Evolutionary conservation across 2,888 invertebrate genomes (phyloP), one percentile per base, ranked within the genome.

Genomic region (Drosophila nigritarsus): DNA sequence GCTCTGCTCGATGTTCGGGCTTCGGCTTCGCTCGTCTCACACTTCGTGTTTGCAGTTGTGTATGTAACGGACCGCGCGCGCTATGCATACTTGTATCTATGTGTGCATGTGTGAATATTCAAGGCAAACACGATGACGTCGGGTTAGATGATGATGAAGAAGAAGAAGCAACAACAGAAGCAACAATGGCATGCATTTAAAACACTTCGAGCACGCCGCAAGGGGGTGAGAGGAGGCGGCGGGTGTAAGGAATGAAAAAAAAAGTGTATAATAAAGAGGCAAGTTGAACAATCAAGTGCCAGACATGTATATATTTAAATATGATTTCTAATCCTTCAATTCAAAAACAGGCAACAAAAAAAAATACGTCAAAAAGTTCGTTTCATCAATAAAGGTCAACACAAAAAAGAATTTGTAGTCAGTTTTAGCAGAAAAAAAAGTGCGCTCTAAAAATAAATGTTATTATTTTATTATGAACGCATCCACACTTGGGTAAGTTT

Each of bases 41-140:
- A 40, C 62, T 61, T 81, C 74, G 66, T 65, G 64, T 66, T 73
- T 74, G 69, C 66, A 63, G 67, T 65, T 74, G 73, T 73, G 64
- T 78, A 60, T 83, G 74, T 74, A 72, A 75, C 73, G 68, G 68
- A 78, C 71, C 65, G 70, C 66, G 55, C 65, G 70, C 65, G 55
- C 65, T 70, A 74, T 60, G 78, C 62, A 58, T 32, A 36, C 36
- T 42, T 34, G 27, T 34, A 20, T 36, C 13, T 49, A 24, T 15
- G 29, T 45, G 24, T 60, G 60, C 53, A 51, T 30, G 50, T 68
- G 65, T 73, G 65, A 61, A 69, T 72, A 63, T 83, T 83, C 88
- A 83, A 83, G 83, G 83, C 83, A 87, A 83, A 73, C 85, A 79
- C 73, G 68, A 76, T 89, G 85, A 87, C 83, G 87, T 83, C 71